Conservation (phyloP, 2,888 invertebrate genomes). For the Scrobipalpa atriplicella region DNA sequence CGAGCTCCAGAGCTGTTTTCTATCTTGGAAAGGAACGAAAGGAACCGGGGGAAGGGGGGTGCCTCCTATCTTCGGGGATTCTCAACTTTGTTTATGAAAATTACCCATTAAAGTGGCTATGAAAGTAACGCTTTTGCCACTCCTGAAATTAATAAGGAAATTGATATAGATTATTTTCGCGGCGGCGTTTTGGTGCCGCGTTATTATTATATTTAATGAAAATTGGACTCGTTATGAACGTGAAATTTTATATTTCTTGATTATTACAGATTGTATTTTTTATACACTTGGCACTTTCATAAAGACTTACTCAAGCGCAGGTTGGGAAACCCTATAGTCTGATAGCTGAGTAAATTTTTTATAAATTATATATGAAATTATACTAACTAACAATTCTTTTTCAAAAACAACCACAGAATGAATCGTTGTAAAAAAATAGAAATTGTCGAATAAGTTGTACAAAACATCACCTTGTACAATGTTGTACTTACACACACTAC, state of each 20-base stretch:
- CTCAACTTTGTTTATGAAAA: conserved; percentile 82
- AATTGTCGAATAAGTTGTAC: too few relatives aligned
- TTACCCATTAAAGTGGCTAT: conserved; percentile 82
- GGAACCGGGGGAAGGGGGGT: conserved; percentile 34
- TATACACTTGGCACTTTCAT: too few relatives aligned
- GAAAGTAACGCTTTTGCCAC: conserved; percentile 81
- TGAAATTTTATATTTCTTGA: background rate
- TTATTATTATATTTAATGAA: conserved; percentile 33
- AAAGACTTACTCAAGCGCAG: too few relatives aligned
- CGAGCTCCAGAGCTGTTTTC: conserved; percentile 85
- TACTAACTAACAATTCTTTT: too few relatives aligned
- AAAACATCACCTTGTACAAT: too few relatives aligned
- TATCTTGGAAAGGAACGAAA: conserved; percentile 78
- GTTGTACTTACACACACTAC: too few relatives aligned
- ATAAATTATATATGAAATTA: too few relatives aligned
- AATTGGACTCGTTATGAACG: background rate
- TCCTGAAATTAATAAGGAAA: conserved; percentile 81
- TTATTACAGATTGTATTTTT: too few relatives aligned
- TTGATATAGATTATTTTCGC: conserved; percentile 77
- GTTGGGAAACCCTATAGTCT: too few relatives aligned
- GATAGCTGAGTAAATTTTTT: too few relatives aligned
- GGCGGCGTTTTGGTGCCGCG: conserved; percentile 38
- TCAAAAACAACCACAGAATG: too few relatives aligned
- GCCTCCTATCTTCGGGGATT: conserved; percentile 64
- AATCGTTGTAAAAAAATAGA: too few relatives aligned